Evolutionary conservation across 2,888 invertebrate genomes (phyloP), one percentile per base, ranked within the genome.

Genomic region (Latheticus oryzae): DNA sequence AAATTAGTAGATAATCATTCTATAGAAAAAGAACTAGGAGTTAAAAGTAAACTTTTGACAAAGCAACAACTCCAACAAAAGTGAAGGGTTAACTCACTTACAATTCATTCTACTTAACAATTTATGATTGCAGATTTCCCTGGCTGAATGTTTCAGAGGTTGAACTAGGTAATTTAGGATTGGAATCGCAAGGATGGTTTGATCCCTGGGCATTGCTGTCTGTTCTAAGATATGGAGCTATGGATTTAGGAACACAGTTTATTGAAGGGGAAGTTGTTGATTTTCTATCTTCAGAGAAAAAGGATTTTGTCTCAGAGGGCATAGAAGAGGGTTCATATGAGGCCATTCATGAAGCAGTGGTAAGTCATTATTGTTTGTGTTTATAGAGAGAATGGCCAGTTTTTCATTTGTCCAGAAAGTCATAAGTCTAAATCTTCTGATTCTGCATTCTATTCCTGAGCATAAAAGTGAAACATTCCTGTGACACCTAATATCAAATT

Each of bases 101-200:
- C 5, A 37, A 37, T 21, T 38, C 21, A 17, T 40, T 42, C n/a
- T n/a, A n/a, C n/a, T n/a, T n/a, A n/a, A n/a, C 7, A 7, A 13
- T n/a, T 5, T 2, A 33, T 5, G 15, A 13, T 5, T 12, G 5
- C 45, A 73, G 84, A 73, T 99, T 91, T 81, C 97, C 98, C 0
- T 99, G 97, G 95, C 77, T 99, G 48, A 93, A 93, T 73, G 87
- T 88, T 0, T 85, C 90, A 24, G 95, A 88, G 65, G 83, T 99
- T 19, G 90, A 85, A 61, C 71, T 92, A 21, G 94, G 88, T 12
- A 89, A 91, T 67, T 84, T 87, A 66, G 95, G 95, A 0, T 69
- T 90, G 3, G 89, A 93, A 74, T 90, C 90, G 67, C 97, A 98
- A 81, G 99, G 99, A 13, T 92, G 92, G 85, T 95, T 98, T 78